A percentile compares a stretch with the other conserved stretches of the same genome.
These are phyloP conservation scores for Apoderus coryli DNA, from an alignment of 2,888 invertebrate species.

Conservation along the genomic window DNA sequence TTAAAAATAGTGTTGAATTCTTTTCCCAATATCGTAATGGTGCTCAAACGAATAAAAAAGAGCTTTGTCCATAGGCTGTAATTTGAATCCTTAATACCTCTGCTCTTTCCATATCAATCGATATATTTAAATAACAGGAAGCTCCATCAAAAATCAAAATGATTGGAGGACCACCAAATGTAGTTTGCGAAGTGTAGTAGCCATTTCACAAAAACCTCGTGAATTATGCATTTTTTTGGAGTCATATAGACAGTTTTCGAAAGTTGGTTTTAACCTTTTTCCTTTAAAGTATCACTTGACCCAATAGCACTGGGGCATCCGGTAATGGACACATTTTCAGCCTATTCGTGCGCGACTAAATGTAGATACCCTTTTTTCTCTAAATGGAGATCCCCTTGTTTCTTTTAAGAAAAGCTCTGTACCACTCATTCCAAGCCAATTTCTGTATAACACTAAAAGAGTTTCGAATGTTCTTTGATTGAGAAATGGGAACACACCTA, in stretches of 20 bases:
- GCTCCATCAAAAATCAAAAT: slow-evolving; percentile 22
- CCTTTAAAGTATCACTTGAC: slow-evolving; percentile 21
- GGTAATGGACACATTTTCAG: slow-evolving; percentile 23
- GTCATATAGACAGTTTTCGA: slow-evolving; percentile 10
- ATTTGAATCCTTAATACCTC: slow-evolving; percentile 21
- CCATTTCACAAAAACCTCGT: slow-evolving; percentile 12
- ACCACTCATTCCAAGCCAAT: slow-evolving; percentile 1
- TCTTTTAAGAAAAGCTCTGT: slow-evolving; percentile 1
- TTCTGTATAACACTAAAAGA: slow-evolving; percentile 2
- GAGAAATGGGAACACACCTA: slow-evolving; percentile 1
- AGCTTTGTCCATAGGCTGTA: slow-evolving; percentile 25
- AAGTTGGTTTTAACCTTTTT: slow-evolving; percentile 17
- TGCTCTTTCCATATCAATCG: slow-evolving; percentile 22
- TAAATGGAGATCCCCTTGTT: slow-evolving; percentile 9
- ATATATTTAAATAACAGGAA: slow-evolving; percentile 19
- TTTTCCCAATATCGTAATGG: slow-evolving; percentile 16
- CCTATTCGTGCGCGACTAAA: slow-evolving; percentile 22
- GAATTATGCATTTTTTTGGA: slow-evolving; percentile 1
- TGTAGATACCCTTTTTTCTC: slow-evolving; percentile 21
- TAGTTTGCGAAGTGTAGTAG: slow-evolving; percentile 19
- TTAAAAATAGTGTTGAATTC: slow-evolving; percentile 2
- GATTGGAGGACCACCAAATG: slow-evolving; percentile 13
- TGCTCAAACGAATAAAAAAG: slow-evolving; percentile 21
- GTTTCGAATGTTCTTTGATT: slow-evolving; percentile 1
- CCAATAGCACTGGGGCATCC: slow-evolving; percentile 23